Evolutionary conservation across 2,888 invertebrate genomes (phyloP), one percentile per base, ranked within the genome.

Genomic region (Pyrrhia umbra): DNA sequence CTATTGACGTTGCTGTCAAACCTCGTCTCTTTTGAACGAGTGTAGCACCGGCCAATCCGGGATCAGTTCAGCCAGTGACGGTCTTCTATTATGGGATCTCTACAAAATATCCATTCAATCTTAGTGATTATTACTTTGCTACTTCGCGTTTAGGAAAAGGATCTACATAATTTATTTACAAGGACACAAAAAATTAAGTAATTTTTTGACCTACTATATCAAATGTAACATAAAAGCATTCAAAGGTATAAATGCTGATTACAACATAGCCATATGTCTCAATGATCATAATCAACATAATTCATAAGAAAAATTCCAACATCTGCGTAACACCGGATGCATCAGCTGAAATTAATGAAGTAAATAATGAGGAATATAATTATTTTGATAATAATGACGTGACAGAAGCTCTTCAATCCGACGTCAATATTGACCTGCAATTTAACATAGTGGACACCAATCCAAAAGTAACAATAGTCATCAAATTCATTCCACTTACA

Each of bases 21-120:
- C 98, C 98, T 98, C 97, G 96, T 97, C 96, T 96, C 95, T 96
- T 95, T 96, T 96, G 96, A 96, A 96, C 95, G 96, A 97, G 95
- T 97, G 97, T 91, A 98, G 97, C 92, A 96, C 97, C 90, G 98
- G 98, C 98, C 98, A 99, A 96, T 98, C 98, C 90, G 98, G 98
- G 94, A 99, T 98, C 96, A 98, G 96, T 96, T 99, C 98, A 88
- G 98, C 98, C 95, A 98, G 96, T 89, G 98, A 98, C 91, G 96
- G 97, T 96, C 98, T 96, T 96, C 98, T 97, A 90, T 89, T 94
- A 87, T 93, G 91, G 86, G 90, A 87, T 94, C 90, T 94, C 95
- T 95, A 95, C 87, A 95, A 95, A 93, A 94, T 90, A 93, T 91
- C 85, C 90, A 92, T 85, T 82, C 79, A 86, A 86, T 88, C 92